Evolutionary conservation across 2,797 vertebrate species (phyloP).

Genomic region (Petrocephalus sullivani): DNA sequence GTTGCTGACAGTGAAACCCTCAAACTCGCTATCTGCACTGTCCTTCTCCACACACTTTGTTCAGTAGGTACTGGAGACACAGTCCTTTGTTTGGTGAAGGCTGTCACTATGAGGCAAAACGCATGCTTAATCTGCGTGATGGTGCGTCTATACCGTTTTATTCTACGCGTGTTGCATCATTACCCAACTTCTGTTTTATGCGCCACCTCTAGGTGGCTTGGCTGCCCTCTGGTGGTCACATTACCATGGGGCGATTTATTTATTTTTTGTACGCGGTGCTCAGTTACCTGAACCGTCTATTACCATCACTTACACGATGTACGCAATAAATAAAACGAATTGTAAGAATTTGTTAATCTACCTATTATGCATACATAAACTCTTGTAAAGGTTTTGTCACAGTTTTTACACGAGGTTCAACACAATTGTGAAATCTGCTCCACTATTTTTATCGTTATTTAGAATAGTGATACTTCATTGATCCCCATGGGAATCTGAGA

Average conservation of each 20-base stretch:
- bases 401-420: not conserved
- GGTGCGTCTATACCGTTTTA: not conserved
- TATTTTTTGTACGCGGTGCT: not conserved
- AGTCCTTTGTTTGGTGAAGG: not conserved
- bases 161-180: not conserved
- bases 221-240: not conserved
- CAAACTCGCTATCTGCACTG: not conserved
- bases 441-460: not conserved
- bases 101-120: not conserved
- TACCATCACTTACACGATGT: not conserved
- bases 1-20: not conserved
- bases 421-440: not conserved
- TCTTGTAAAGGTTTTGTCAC: not conserved
- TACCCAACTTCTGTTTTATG: not conserved
- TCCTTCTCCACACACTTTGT: not conserved
- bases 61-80: not conserved
- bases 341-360: not conserved
- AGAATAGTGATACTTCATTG: not conserved
- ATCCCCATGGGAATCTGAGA: not conserved
- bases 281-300: not conserved
- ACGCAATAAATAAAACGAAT: not conserved
- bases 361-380: not conserved
- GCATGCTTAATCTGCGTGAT: not conserved
- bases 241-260: not conserved
- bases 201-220: not conserved